Evolutionary conservation across 1,140 invertebrate genomes (phyloP), one percentile per base, ranked within the genome.

Genomic region (Drosophila mojavensis): DNA sequence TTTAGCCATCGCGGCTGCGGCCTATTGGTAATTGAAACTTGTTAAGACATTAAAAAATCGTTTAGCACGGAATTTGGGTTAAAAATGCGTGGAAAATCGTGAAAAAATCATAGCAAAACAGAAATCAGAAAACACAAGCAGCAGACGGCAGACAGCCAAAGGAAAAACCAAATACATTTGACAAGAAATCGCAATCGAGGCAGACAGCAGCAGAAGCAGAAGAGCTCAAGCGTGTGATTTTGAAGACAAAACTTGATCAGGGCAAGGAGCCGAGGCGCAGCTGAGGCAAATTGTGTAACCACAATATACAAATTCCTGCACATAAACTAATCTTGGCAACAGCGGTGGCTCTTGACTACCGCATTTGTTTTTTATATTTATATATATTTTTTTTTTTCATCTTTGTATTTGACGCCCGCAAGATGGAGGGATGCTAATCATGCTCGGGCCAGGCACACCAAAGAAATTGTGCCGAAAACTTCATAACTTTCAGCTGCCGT

Each of bases 1-100:
- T 72, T 76, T 65, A 72, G 47, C 56, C 39, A 60, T 65, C 36
- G 36, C 36, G 59, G 61, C 76, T 75, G 26, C 75, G 61, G 76
- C 69, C 77, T 73, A 75, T 89, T 80, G 84, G 84, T 89, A 89
- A 89, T 89, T 84, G 84, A 89, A 89, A 89, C 84, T 89, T 89
- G 84, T 89, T 89, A 89, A 89, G 84, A 89, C 85, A 89, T 89
- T 89, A 89, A 85, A 89, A 89, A 89, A 89, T 88, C 84, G 80
- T 89, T 89, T 89, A 84, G 84, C 81, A 43, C 85, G 84, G 84
- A 75, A 89, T 89, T 89, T 89, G 71, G 84, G 84, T 89, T 89
- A 89, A 89, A 89, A 89, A 89, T 89, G 84, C 84, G 84, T 90
- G 80, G 84, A 89, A 86, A 86, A 86, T 86, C 83, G 79, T 89